phyloP scores from a whole-genome alignment of 2,888 invertebrate species.

The Pachliopta kotzebuea region DNA sequence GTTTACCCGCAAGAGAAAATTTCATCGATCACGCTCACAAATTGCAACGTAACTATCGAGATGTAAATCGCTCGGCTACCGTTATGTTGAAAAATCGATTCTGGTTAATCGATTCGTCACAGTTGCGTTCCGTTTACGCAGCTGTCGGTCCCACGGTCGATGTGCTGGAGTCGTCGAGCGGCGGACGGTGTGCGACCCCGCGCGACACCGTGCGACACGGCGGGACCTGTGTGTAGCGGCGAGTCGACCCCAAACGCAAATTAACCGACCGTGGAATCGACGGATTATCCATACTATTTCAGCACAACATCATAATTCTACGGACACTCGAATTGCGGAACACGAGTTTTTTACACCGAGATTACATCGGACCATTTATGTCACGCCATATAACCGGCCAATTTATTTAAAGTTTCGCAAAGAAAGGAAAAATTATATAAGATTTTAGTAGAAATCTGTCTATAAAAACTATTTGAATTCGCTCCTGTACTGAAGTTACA shows the following conservation, averaged over 20 bases:
- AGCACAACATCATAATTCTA: constrained; percentile 49
- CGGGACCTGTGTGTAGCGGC: constrained; percentile 41
- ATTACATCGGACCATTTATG: constrained; percentile 36
- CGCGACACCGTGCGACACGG: constrained; percentile 19
- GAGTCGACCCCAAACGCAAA: constrained; percentile 54
- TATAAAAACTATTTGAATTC: constrained; percentile 15
- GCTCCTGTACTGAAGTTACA: constrained; percentile 17
- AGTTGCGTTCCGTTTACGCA: constrained; percentile 72
- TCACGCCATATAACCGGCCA: constrained; percentile 37
- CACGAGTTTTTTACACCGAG: constrained; percentile 35
- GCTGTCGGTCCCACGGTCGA: constrained; percentile 69
- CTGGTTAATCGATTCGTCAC: constrained; percentile 69
- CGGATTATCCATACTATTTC: constrained; percentile 56
- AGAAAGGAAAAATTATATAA: constrained; percentile 12
- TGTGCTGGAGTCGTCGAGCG: constrained; percentile 23
- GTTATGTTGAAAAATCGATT: constrained; percentile 79
- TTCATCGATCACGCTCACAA: constrained; percentile 76
- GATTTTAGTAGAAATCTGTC: not conserved
- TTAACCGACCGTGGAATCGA: constrained; percentile 65
- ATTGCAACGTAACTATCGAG: constrained; percentile 73
- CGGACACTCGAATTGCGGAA: constrained; percentile 35
- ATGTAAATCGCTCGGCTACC: constrained; percentile 75
- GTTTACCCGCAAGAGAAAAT: constrained; percentile 72
- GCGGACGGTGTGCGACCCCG: constrained; percentile 14
- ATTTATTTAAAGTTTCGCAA: constrained; percentile 29